Conservation (phyloP, 2,888 invertebrate genomes). For the Cryptophagus acutangulus region DNA sequence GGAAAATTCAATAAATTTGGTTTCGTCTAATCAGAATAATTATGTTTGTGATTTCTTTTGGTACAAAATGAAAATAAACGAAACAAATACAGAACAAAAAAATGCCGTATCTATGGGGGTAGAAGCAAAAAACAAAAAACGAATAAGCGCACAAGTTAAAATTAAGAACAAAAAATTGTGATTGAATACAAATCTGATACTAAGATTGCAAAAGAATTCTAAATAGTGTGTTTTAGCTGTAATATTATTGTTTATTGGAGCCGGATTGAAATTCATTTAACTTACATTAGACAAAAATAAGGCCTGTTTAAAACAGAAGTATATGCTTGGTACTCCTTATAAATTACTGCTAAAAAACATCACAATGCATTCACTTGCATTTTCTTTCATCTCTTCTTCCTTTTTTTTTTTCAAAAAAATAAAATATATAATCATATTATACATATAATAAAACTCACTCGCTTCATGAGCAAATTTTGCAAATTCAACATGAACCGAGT, state of each 20-base stretch:
- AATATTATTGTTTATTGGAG: slow-evolving; percentile 30
- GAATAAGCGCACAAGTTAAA: slow-evolving; percentile 27
- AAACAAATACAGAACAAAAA: too few relatives aligned
- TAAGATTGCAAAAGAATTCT: slow-evolving; percentile 36
- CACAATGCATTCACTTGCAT: slow-evolving; percentile 71
- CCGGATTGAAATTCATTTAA: slow-evolving; percentile 13
- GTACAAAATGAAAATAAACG: too few relatives aligned
- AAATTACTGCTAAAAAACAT: slow-evolving; percentile 54
- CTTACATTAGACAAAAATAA: background rate
- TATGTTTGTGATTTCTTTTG: too few relatives aligned
- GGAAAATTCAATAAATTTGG: too few relatives aligned
- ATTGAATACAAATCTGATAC: slow-evolving; percentile 27
- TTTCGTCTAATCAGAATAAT: too few relatives aligned
- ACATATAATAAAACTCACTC: slow-evolving; percentile 46
- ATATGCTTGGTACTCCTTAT: slow-evolving; percentile 46
- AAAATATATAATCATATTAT: slow-evolving; percentile 66
- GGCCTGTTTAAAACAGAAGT: slow-evolving; percentile 43
- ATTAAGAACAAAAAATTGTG: slow-evolving; percentile 19
- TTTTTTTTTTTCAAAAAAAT: too few relatives aligned
- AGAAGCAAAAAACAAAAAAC: slow-evolving; percentile 37
- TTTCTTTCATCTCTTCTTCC: too few relatives aligned
- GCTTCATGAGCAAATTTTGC: slow-evolving; percentile 40
- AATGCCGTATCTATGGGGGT: too few relatives aligned
- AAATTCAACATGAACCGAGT: slow-evolving; percentile 41
- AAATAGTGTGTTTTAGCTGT: slow-evolving; percentile 45